phyloP scores from a whole-genome alignment of 2,797 vertebrate genomes.

The Onychomys arenicola region DNA sequence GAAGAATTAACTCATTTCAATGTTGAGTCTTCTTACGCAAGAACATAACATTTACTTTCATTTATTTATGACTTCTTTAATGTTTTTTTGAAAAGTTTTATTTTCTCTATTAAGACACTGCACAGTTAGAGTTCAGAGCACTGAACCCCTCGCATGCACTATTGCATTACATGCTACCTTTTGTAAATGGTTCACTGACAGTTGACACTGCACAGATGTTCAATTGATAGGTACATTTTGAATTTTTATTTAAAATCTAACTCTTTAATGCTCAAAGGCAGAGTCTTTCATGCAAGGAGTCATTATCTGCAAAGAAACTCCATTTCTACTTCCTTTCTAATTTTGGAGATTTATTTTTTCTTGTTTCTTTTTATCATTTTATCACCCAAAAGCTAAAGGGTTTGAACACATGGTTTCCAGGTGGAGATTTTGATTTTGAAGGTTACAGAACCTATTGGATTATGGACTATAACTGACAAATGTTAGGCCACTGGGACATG shows the following conservation, averaged over 20 bases:
- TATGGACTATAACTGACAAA: neutral
- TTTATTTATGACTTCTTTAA: conserved; percentile 56
- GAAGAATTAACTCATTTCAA: conserved; percentile 25
- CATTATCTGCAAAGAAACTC: neutral
- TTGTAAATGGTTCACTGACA: neutral
- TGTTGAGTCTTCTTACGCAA: neutral
- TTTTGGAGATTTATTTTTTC: neutral
- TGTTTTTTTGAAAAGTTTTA: neutral
- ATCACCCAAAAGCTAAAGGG: neutral
- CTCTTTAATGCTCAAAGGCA: neutral
- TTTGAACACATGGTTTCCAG: neutral
- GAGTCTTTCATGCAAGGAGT: neutral
- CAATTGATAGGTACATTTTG: neutral
- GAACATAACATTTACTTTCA: conserved; percentile 30
- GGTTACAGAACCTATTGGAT: neutral
- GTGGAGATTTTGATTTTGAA: neutral
- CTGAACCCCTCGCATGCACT: neutral
- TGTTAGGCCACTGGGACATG: neutral
- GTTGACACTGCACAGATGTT: neutral
- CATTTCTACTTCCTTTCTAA: neutral
- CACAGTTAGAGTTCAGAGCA: neutral
- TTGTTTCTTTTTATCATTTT: neutral
- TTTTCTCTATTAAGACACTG: neutral
- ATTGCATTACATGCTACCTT: neutral
- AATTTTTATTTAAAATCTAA: neutral